phyloP scores from a whole-genome alignment of 2,797 vertebrate species.

The Cyclopterus lumpus region DNA sequence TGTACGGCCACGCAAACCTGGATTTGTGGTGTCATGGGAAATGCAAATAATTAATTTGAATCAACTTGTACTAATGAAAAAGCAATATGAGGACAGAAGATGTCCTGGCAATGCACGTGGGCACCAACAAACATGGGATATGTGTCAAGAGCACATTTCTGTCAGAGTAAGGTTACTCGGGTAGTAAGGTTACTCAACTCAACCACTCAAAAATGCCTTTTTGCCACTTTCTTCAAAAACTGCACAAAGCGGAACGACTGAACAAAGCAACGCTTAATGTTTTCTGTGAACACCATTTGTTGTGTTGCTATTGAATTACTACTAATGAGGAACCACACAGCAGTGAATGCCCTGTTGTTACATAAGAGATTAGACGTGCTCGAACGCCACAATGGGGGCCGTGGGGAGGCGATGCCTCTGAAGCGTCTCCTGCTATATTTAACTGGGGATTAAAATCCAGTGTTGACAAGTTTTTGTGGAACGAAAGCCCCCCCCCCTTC shows the following conservation, averaged over 20 bases:
- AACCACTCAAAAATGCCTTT: not conserved
- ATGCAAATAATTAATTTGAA: conserved; percentile 55
- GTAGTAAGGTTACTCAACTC: not conserved
- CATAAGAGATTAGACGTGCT: conserved; percentile 71
- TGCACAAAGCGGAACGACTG: not conserved
- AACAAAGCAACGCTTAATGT: conserved; percentile 51
- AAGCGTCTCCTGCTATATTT: conserved; percentile 56
- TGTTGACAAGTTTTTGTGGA: conserved; percentile 47
- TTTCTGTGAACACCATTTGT: conserved; percentile 45
- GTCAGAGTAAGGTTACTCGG: not conserved
- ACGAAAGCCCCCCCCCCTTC: conserved; percentile 19
- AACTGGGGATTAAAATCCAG: conserved; percentile 59
- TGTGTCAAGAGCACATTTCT: not conserved
- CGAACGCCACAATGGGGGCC: conserved; percentile 44
- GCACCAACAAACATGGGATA: conserved; percentile 21
- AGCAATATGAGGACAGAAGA: conserved; percentile 26
- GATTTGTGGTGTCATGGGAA: conserved; percentile 38
- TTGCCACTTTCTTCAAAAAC: conserved; percentile 22
- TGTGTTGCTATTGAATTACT: conserved; percentile 68
- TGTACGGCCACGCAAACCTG: conserved; percentile 9
- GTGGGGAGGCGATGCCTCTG: conserved; percentile 50
- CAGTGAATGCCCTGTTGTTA: conserved; percentile 68
- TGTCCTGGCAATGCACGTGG: not conserved
- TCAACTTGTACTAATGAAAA: conserved; percentile 40
- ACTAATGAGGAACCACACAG: conserved; percentile 64